These are phyloP conservation scores for Toxotes jaculatrix DNA, from an alignment of 2,113 vertebrate species.

Conservation along the genomic window DNA sequence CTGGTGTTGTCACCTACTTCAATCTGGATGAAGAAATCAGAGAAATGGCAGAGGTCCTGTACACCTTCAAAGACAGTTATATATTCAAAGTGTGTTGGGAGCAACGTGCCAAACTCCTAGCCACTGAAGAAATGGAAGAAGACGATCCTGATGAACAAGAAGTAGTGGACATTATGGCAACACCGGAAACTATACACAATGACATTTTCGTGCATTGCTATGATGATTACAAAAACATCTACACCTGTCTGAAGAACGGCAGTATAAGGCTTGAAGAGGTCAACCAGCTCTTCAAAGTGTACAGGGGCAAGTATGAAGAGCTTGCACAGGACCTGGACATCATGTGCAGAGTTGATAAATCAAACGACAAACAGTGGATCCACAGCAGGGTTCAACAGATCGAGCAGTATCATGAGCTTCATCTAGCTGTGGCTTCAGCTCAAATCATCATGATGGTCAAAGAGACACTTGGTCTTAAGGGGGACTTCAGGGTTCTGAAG, in stretches of 20 bases:
- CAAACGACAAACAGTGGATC: slow-evolving; percentile 83
- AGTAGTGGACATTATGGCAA: background rate
- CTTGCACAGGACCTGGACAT: slow-evolving; percentile 80
- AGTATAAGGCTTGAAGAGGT: slow-evolving; percentile 85
- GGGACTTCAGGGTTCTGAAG: slow-evolving; percentile 88
- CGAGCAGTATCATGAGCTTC: slow-evolving; percentile 90
- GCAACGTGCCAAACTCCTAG: slow-evolving; percentile 56
- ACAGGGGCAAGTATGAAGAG: slow-evolving; percentile 79
- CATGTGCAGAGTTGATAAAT: slow-evolving; percentile 77
- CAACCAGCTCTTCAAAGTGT: slow-evolving; percentile 83
- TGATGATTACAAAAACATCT: slow-evolving; percentile 72
- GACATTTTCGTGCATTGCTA: slow-evolving; percentile 81
- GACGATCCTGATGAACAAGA: background rate
- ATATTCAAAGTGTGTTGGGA: slow-evolving; percentile 88
- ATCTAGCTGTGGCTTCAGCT: slow-evolving; percentile 87
- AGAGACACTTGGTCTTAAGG: slow-evolving; percentile 85
- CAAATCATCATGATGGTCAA: slow-evolving; percentile 86
- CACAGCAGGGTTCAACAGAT: slow-evolving; percentile 87
- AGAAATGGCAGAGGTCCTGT: slow-evolving; percentile 72
- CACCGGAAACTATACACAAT: slow-evolving; percentile 53
- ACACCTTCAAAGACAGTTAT: slow-evolving; percentile 83
- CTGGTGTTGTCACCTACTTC: slow-evolving; percentile 78
- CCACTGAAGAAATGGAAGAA: rapidly evolving
- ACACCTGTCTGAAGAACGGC: slow-evolving; percentile 81
- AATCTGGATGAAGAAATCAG: slow-evolving; percentile 75